Evolutionary conservation across 2,797 vertebrate species (phyloP).

Genomic region (Bryconaethiops microstoma): DNA sequence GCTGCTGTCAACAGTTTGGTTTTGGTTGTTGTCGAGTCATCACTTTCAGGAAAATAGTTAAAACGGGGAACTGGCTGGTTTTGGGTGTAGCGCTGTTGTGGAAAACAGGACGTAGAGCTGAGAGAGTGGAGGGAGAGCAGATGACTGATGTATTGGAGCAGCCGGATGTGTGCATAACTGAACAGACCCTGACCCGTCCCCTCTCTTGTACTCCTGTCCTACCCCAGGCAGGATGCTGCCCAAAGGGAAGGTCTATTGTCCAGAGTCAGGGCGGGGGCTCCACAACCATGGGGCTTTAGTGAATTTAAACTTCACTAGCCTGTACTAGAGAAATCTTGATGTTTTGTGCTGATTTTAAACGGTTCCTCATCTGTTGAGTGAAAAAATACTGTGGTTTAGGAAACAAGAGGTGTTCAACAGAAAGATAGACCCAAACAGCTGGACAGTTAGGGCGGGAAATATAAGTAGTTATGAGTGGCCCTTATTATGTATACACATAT

Average conservation of each 20-base stretch:
- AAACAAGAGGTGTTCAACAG: background rate
- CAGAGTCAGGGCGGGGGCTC: conserved; percentile 33
- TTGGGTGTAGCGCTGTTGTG: conserved; percentile 10
- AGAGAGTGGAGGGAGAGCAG: conserved; percentile 44
- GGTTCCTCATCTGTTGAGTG: conserved; percentile 3
- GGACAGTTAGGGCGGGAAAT: background rate
- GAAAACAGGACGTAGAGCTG: conserved; percentile 33
- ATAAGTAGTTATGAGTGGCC: background rate
- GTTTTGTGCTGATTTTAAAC: background rate
- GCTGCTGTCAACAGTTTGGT: background rate
- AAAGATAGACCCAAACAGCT: background rate
- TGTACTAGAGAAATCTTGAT: background rate
- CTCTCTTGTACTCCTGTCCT: conserved; percentile 30
- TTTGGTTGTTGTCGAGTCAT: conserved; percentile 22
- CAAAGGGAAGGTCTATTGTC: conserved; percentile 61
- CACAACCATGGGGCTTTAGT: conserved; percentile 11
- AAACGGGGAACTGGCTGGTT: conserved; percentile 24
- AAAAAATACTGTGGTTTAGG: conserved; percentile 31
- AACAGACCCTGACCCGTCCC: conserved; percentile 58
- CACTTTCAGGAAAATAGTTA: conserved; percentile 31
- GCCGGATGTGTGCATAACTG: conserved; percentile 44
- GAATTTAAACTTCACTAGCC: background rate
- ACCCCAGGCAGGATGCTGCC: conserved; percentile 42
- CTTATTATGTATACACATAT: background rate
- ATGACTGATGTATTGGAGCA: conserved; percentile 32